Evolutionary conservation across 2,888 invertebrate species (phyloP).

Genomic region (Panorpa germanica): DNA sequence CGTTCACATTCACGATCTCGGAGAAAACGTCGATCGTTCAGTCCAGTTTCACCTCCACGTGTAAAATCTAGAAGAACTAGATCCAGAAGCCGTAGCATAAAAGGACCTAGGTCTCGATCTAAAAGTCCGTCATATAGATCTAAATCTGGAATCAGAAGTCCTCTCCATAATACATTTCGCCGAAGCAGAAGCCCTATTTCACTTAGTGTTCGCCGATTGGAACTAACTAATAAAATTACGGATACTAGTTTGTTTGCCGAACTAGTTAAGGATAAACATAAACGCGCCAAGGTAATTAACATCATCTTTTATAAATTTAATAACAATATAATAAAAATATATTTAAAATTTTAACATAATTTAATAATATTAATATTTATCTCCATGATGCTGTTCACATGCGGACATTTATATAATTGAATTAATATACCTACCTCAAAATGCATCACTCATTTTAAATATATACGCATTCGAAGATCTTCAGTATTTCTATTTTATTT

Average conservation of each 20-base stretch:
- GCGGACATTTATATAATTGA: background rate
- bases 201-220: slow-evolving; percentile 37
- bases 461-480: slow-evolving; percentile 1
- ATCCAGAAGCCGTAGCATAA: too few species aligned
- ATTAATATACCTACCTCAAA: background rate
- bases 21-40: slow-evolving; percentile 23
- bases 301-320: slow-evolving; percentile 5
- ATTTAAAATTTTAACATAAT: background rate
- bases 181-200: too few species aligned
- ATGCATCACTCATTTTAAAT: background rate
- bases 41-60: too few species aligned
- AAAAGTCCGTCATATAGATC: too few species aligned
- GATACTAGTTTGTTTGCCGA: slow-evolving; percentile 82
- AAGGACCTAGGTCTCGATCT: too few species aligned
- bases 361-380: too few species aligned
- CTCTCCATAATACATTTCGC: too few species aligned
- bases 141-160: too few species aligned
- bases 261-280: slow-evolving; percentile 68
- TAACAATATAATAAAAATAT: slow-evolving; percentile 1
- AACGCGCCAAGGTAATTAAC: slow-evolving; percentile 52
- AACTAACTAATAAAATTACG: slow-evolving; percentile 62
- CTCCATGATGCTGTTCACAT: too few species aligned
- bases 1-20: slow-evolving; percentile 21
- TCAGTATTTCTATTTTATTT: background rate
- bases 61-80: too few species aligned